phyloP scores from a whole-genome alignment of 2,113 vertebrate genomes.

The Otocyon megalotis region DNA sequence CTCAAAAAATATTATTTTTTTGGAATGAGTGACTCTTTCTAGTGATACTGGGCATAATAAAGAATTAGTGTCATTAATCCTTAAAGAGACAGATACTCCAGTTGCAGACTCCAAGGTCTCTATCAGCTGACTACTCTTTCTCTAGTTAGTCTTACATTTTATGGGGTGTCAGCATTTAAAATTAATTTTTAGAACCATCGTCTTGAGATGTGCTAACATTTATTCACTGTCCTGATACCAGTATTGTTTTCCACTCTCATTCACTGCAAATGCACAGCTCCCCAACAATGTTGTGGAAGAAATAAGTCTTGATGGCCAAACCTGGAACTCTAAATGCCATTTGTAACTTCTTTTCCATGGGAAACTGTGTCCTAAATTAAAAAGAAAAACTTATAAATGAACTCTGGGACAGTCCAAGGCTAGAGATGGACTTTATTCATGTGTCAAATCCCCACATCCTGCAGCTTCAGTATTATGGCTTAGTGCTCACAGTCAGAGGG shows the following conservation, averaged over 20 bases:
- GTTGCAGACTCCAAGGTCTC: neutral
- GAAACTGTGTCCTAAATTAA: constrained; percentile 31
- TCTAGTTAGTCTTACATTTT: constrained; percentile 17
- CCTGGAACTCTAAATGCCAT: neutral
- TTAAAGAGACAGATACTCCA: neutral
- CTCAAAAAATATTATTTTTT: neutral
- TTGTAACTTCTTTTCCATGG: constrained; percentile 22
- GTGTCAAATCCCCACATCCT: neutral
- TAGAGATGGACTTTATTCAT: neutral
- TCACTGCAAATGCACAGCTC: neutral
- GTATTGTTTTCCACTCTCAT: neutral
- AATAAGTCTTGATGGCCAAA: constrained; percentile 24
- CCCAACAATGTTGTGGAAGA: neutral
- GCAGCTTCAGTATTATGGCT: neutral
- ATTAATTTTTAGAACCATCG: constrained; percentile 49
- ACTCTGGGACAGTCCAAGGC: neutral
- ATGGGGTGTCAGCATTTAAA: neutral
- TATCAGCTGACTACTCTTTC: neutral
- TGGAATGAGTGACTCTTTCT: neutral
- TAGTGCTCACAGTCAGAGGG: neutral
- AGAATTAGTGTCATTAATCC: neutral
- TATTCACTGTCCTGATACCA: neutral
- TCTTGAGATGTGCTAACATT: neutral
- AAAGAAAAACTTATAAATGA: constrained; percentile 25
- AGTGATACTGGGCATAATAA: neutral